Evolutionary conservation across 2,797 vertebrate genomes (phyloP).

Genomic region (Xiphorhynchus erythropygius): DNA sequence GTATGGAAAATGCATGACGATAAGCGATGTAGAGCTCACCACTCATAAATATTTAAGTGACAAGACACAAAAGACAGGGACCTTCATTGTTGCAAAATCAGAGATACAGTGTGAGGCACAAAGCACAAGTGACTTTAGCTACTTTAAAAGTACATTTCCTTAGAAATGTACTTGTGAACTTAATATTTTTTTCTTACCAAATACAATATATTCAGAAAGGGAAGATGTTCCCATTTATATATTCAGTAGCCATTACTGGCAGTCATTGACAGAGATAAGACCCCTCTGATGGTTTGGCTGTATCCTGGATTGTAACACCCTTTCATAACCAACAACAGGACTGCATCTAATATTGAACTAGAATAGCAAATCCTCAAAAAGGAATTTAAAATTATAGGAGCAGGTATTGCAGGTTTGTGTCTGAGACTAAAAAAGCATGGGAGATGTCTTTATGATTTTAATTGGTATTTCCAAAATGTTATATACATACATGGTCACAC

Average conservation of each 20-base stretch:
- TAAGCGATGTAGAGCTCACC: constrained; percentile 30
- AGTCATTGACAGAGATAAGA: neutral
- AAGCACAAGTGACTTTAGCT: neutral
- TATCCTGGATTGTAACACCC: neutral
- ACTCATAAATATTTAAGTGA: constrained; percentile 66
- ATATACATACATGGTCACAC: neutral
- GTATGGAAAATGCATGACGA: neutral
- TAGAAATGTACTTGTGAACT: neutral
- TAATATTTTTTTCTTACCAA: neutral
- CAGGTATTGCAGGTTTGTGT: neutral
- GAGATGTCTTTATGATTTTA: neutral
- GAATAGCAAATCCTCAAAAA: neutral
- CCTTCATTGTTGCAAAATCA: neutral
- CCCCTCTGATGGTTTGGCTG: neutral
- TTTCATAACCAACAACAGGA: neutral
- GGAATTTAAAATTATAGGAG: neutral
- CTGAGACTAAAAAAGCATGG: neutral
- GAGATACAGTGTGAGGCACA: neutral
- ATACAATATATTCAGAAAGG: neutral
- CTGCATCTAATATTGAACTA: neutral
- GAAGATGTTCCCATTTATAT: neutral
- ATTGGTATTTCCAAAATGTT: neutral
- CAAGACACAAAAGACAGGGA: constrained; percentile 13
- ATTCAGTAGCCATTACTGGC: neutral
- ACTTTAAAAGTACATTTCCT: neutral